These are phyloP conservation scores for Portunus trituberculatus DNA, from an alignment of 1,140 invertebrate genomes.

Conservation along the genomic window DNA sequence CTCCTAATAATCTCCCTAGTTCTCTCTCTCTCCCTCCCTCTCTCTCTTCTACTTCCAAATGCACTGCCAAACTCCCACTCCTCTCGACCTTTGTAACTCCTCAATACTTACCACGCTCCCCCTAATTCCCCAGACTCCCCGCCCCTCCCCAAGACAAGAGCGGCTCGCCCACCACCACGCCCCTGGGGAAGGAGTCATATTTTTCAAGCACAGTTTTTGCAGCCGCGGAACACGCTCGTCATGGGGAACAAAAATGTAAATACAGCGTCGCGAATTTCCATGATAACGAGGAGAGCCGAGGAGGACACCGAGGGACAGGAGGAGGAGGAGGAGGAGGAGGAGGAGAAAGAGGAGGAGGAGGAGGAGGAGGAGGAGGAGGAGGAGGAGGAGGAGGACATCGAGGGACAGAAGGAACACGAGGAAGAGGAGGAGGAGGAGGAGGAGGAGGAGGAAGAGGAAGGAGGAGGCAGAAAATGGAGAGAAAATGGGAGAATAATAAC, in stretches of 20 bases:
- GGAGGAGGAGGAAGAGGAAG: background rate
- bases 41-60: background rate
- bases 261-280: background rate
- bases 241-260: background rate
- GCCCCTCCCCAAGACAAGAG: background rate
- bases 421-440: background rate
- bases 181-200: background rate
- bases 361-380: background rate
- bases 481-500: no score
- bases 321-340: background rate
- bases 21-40: slow-evolving; percentile 39
- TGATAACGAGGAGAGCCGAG: background rate
- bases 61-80: background rate
- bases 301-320: background rate
- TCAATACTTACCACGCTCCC: background rate
- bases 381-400: background rate
- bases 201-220: background rate
- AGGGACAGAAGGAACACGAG: background rate
- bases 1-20: background rate
- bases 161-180: background rate
- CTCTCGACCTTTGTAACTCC: background rate
- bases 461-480: no score
- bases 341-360: background rate
- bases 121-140: background rate
- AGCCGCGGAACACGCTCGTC: background rate